Base-by-base conservation (phyloP, 2,797 vertebrate species). In the Clamator glandarius region DNA sequence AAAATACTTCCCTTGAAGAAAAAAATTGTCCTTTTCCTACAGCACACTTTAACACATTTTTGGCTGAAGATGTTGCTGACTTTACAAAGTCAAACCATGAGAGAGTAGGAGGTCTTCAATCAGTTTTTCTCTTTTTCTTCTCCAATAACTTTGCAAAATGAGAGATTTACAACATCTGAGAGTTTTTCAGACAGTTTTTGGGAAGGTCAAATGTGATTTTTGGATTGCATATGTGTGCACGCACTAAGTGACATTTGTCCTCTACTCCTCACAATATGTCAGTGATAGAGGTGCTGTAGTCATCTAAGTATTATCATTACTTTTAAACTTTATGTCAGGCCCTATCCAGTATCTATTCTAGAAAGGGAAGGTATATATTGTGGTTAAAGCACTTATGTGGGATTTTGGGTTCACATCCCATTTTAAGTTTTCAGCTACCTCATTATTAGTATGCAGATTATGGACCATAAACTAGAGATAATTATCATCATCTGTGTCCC, bases 101-200 rank as follows among this genome's bases (percentile, higher is more conserved):
- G 41, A 21, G 9, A 78, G 50, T 23, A 55, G 51, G 59, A 69
- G 1, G 1, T 62, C 39, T 64, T 92, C 0, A 0, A 4, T 58
- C 64, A 72, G 20, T 70, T 92, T 70, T 24, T 69, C 85, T 48
- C 35, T 64, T 52, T 70, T 88, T n/a, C 25, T 91, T 80, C 33
- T 76, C 51, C 15, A 74, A 63, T 6, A 84, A 78, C 41, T 63
- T 51, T 82, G 5, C n/a, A 78, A 77, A 91, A 75, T 44, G 17
- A 84, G 42, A 78, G 8, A 21, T 21, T 6, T 7, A 35, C 28
- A 72, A 41, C 5, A 25, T 55, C 55, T 86, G 25, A 58, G 20
- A 80, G 18, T 2, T 81, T 93, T 88, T 86, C 44, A 33, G 6
- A 41, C 29, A 63, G 18, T 29, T 86, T 73, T 63, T 6, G 15